Evolutionary conservation across 2,888 invertebrate genomes (phyloP).

Genomic region (Rotaria socialis): DNA sequence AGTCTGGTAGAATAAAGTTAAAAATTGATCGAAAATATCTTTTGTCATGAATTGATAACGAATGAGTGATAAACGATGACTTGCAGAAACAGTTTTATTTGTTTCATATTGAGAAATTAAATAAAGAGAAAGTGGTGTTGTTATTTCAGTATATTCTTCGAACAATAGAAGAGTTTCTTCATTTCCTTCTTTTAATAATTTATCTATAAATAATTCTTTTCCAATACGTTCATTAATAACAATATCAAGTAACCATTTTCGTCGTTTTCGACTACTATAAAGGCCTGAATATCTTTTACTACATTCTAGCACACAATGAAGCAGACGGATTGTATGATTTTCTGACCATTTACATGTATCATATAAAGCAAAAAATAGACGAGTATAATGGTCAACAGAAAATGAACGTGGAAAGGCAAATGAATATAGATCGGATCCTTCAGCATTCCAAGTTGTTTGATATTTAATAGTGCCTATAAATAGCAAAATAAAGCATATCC

Average conservation of each 20-base stretch:
- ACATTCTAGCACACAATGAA: neutral
- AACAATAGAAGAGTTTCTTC: neutral
- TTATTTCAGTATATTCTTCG: neutral
- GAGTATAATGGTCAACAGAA: neutral
- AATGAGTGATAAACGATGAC: neutral
- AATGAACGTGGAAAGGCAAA: neutral
- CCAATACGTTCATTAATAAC: conserved; percentile 12
- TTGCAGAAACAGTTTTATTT: neutral
- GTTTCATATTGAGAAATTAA: neutral
- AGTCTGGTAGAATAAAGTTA: neutral
- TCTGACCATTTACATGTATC: neutral
- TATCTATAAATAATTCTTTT: neutral
- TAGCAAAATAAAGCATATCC: neutral
- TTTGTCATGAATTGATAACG: neutral
- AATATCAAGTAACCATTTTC: neutral
- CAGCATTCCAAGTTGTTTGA: neutral
- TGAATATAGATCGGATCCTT: neutral
- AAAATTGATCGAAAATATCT: neutral
- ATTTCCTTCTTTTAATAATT: neutral
- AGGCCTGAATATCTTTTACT: neutral
- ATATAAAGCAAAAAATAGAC: neutral
- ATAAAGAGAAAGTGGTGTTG: conserved; percentile 7
- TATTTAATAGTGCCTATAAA: neutral
- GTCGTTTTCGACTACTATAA: neutral
- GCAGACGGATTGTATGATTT: neutral